These are phyloP conservation scores for Penaeus vannamei DNA, from an alignment of 1,140 invertebrate genomes.

Conservation along the genomic window DNA sequence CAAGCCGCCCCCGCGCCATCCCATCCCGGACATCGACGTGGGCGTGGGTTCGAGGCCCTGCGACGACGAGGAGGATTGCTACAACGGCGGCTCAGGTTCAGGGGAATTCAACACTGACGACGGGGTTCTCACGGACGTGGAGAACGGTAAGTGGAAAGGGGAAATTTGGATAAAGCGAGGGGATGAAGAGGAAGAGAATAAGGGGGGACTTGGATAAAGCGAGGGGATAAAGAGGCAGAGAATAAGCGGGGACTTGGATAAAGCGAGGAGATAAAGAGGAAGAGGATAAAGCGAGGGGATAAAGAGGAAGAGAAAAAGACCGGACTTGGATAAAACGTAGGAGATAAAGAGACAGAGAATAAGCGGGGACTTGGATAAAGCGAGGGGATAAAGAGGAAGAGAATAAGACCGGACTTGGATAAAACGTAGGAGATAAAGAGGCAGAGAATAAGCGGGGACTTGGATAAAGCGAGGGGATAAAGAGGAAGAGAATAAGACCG, in stretches of 20 bases:
- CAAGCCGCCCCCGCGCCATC: conserved; percentile 48
- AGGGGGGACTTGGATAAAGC: background rate
- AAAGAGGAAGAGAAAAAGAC: too few species aligned
- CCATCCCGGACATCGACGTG: conserved; percentile 45
- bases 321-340: too few species aligned
- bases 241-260: background rate
- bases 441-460: too few species aligned
- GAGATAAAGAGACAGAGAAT: too few species aligned
- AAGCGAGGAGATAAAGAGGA: too few species aligned
- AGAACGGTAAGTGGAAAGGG: conserved; percentile 50
- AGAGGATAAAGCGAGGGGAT: too few species aligned
- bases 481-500: too few species aligned
- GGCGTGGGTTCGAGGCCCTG: conserved; percentile 65
- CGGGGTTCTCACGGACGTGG: conserved; percentile 53
- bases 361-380: too few species aligned
- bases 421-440: too few species aligned
- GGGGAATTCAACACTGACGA: conserved; percentile 68
- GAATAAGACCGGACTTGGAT: too few species aligned
- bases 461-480: too few species aligned
- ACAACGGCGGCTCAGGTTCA: conserved; percentile 69
- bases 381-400: too few species aligned
- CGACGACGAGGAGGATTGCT: conserved; percentile 70
- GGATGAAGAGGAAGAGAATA: background rate
- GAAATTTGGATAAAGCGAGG: background rate
- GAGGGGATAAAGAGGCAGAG: background rate